Evolutionary conservation across 2,113 vertebrate genomes (phyloP).

Genomic region (Arenaria interpres): DNA sequence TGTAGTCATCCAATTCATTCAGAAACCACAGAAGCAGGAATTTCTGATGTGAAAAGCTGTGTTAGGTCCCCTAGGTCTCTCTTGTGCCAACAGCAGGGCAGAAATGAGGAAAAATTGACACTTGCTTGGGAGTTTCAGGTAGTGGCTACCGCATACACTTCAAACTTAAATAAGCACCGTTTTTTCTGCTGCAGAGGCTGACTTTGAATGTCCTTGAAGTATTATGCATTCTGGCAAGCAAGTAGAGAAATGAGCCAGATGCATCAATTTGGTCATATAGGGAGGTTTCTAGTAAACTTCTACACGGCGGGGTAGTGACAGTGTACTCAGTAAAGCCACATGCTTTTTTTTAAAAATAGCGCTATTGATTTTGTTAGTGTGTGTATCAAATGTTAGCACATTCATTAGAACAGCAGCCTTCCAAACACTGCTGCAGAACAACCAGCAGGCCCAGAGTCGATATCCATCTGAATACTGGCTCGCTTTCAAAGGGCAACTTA

Average conservation of each 20-base stretch:
- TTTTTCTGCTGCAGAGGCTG: conserved; percentile 11
- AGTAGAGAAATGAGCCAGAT: conserved; percentile 34
- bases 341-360: conserved; percentile 56
- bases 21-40: not conserved
- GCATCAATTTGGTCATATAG: conserved; percentile 12
- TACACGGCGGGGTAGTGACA: not conserved
- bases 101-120: not conserved
- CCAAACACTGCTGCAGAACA: conserved; percentile 45
- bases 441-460: conserved; percentile 34
- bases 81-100: not conserved
- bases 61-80: not conserved
- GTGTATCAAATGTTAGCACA: conserved; percentile 55
- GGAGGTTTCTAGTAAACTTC: conserved; percentile 56
- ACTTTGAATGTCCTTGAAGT: conserved; percentile 49
- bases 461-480: conserved; percentile 47
- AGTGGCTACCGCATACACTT: not conserved
- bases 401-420: conserved; percentile 60
- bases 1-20: not conserved
- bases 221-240: conserved; percentile 16
- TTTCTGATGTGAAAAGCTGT: not conserved
- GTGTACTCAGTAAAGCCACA: conserved; percentile 35
- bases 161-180: not conserved
- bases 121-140: not conserved
- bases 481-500: conserved; percentile 46
- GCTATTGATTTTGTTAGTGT: conserved; percentile 58